phyloP scores from a whole-genome alignment of 2,797 vertebrate species.

The Coracias cyanogaster region DNA sequence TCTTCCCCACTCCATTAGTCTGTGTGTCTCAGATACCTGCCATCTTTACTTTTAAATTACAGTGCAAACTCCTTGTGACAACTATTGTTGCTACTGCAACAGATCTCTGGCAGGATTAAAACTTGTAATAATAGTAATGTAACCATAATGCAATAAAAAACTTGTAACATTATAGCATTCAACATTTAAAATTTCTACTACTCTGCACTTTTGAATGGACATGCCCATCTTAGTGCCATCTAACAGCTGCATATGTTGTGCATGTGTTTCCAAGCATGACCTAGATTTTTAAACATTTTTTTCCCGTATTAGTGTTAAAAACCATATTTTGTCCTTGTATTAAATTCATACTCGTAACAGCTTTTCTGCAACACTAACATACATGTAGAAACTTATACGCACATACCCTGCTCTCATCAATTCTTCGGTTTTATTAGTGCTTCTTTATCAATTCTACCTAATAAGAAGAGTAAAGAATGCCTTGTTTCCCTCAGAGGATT shows the following conservation, averaged over 20 bases:
- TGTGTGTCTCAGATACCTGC: background rate
- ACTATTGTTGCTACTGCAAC: background rate
- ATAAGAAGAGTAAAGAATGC: background rate
- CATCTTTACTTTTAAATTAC: conserved; percentile 5
- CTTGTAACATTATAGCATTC: background rate
- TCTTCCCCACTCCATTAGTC: background rate
- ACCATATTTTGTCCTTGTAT: background rate
- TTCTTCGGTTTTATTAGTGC: background rate
- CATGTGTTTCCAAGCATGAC: background rate
- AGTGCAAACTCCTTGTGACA: background rate
- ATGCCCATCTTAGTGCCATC: background rate
- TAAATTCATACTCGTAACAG: background rate
- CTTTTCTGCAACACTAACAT: background rate
- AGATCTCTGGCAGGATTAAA: background rate
- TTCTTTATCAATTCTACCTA: background rate
- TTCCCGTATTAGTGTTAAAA: background rate
- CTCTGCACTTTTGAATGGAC: background rate
- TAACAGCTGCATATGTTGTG: background rate
- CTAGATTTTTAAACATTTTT: background rate
- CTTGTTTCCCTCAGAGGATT: background rate
- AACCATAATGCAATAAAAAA: background rate
- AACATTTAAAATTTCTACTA: background rate
- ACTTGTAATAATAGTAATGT: background rate
- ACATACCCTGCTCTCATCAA: background rate
- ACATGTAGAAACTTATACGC: background rate